These are phyloP conservation scores for Cheilosia scutellata DNA, from an alignment of 2,888 invertebrate species.

Conservation along the genomic window DNA sequence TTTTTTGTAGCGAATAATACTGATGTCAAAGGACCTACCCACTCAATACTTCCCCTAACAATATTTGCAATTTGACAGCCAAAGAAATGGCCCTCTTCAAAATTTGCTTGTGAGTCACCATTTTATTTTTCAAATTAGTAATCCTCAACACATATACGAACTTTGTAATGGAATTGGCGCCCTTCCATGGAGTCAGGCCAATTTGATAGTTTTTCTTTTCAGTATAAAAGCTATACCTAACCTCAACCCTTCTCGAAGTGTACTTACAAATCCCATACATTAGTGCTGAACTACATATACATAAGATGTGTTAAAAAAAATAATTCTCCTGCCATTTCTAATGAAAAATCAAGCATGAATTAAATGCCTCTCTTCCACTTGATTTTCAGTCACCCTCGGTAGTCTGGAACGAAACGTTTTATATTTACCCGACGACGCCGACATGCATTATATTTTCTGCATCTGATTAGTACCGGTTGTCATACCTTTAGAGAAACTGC, in stretches of 20 bases:
- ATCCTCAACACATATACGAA: background rate
- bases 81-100: background rate
- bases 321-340: background rate
- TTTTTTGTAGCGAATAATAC: no score
- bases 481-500: background rate
- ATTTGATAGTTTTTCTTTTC: background rate
- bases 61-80: no score
- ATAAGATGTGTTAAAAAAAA: background rate
- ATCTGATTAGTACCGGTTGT: slow-evolving; percentile 26
- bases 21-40: no score
- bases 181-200: slow-evolving; percentile 1
- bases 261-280: background rate
- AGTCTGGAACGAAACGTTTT: background rate
- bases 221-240: background rate
- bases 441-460: background rate
- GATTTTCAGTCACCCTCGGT: slow-evolving; percentile 10
- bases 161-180: slow-evolving; percentile 5
- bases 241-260: background rate
- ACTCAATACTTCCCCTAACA: no score
- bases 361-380: background rate
- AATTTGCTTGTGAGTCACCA: background rate
- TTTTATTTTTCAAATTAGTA: background rate
- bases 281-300: background rate
- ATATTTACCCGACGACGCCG: background rate
- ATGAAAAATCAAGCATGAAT: background rate